Base-by-base conservation (phyloP, 2,888 invertebrate genomes). In the Chymomyza procnemis region DNA sequence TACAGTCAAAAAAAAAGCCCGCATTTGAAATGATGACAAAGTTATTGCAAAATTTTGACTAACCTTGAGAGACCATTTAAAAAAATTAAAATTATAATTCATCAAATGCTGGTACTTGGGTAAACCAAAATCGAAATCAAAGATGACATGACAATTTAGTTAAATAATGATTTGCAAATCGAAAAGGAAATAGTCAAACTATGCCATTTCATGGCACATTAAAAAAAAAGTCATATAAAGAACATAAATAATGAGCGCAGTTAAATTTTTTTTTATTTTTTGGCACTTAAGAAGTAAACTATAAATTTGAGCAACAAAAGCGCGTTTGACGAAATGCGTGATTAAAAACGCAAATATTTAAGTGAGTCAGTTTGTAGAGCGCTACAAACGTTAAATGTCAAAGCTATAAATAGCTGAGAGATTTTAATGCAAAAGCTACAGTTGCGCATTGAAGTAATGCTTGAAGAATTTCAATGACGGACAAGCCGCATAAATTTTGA, bases 361-460 rank as follows among this genome's bases (percentile, higher is more conserved):
- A 41, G 12, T 41, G 34, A 41, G 12, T 41, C 34, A 34, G 34
- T 34, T 34, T 34, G 6, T 3, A 50, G 9, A 50, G 50, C 16
- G 19, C 50, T 1, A n/a, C 1, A 48, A 30, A 52, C 59, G 50
- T 70, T 64, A 74, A 74, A 74, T 74, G 74, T 67, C 74, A 63
- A 66, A 74, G 74, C 47, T 61, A 69, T 55, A 30, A 61, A 46
- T 54, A 50, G 34, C 61, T 48, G 60, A 62, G 19, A 62, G 46
- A 69, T 47, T 66, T 69, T n/a, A n/a, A 74, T 69, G 58, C 74
- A 69, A 69, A 26, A 64, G 16, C 9, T 14, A 59, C 34, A 46
- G 46, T 9, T 55, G 55, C 26, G n/a, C 4, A 55, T 26, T 55
- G 9, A n/a, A 22, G 22, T 55, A 55, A 9, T 18, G 21, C n/a